These are phyloP conservation scores for Malacosoma neustria DNA, from an alignment of 2,888 invertebrate genomes.

Conservation along the genomic window DNA sequence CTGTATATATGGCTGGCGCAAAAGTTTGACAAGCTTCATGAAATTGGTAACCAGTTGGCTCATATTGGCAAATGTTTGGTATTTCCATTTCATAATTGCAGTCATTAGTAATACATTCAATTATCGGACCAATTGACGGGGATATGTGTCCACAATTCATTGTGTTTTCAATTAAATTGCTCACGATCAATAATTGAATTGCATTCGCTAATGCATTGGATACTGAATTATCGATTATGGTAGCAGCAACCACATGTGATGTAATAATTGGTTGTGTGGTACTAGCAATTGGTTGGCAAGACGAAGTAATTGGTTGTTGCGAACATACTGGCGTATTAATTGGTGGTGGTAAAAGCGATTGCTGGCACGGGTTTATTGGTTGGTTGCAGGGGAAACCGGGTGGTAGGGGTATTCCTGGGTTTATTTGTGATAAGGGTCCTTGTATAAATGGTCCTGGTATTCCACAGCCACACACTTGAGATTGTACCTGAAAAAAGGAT, in stretches of 20 bases:
- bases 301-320: neutral
- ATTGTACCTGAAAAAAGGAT: constrained; percentile 3
- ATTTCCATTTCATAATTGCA: neutral
- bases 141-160: constrained; percentile 1
- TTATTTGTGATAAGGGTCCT: neutral
- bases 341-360: constrained; percentile 5
- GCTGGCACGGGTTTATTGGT: neutral
- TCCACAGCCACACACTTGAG: constrained; percentile 6
- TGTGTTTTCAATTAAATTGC: constrained; percentile 35
- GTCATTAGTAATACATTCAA: neutral
- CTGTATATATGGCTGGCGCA: constrained; percentile 4
- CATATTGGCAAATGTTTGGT: neutral
- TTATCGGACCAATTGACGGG: neutral
- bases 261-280: constrained; percentile 13
- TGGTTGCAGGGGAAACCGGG: neutral
- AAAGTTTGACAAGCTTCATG: constrained; percentile 5
- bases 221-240: constrained; percentile 40
- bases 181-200: constrained; percentile 41
- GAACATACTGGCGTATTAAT: neutral
- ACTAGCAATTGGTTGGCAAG: neutral
- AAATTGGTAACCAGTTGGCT: neutral
- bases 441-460: neutral
- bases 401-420: neutral
- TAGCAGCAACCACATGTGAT: constrained; percentile 23
- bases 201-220: constrained; percentile 45